Evolutionary conservation across 92 coral and sea anemone species (phyloP).

Genomic region (Anthopleura xanthogrammica): DNA sequence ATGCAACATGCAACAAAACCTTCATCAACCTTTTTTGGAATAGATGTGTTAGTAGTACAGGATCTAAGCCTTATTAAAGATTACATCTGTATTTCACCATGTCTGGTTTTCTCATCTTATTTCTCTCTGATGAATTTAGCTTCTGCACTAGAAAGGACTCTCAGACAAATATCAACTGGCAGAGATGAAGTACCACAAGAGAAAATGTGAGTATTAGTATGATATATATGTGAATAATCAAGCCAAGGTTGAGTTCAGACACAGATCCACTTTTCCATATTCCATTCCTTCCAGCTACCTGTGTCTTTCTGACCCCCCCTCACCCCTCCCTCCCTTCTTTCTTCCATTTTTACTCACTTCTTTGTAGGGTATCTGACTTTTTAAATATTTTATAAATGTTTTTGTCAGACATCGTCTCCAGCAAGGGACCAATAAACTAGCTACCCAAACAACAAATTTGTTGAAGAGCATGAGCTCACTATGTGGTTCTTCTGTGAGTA

Average conservation of each 20-base stretch:
- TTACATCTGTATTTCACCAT: too few species aligned
- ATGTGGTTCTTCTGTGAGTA: conserved; percentile 71
- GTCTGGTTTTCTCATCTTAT: neutral
- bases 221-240: neutral
- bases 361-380: too few species aligned
- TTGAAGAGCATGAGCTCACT: conserved; percentile 79
- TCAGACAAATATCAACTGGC: conserved; percentile 59
- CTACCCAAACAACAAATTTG: conserved; percentile 66
- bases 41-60: too few species aligned
- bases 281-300: too few species aligned
- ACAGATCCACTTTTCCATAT: too few species aligned
- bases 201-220: conserved; percentile 51
- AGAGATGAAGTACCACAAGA: conserved; percentile 62
- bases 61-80: too few species aligned
- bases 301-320: too few species aligned
- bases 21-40: too few species aligned
- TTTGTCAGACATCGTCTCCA: conserved; percentile 80
- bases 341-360: too few species aligned
- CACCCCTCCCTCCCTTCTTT: too few species aligned
- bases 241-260: too few species aligned
- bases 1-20: too few species aligned
- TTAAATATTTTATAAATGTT: neutral
- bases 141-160: conserved; percentile 68
- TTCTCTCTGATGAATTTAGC: conserved; percentile 34
- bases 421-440: conserved; percentile 85